phyloP scores from a whole-genome alignment of 2,113 vertebrate species.

The Bothrops jararaca region DNA sequence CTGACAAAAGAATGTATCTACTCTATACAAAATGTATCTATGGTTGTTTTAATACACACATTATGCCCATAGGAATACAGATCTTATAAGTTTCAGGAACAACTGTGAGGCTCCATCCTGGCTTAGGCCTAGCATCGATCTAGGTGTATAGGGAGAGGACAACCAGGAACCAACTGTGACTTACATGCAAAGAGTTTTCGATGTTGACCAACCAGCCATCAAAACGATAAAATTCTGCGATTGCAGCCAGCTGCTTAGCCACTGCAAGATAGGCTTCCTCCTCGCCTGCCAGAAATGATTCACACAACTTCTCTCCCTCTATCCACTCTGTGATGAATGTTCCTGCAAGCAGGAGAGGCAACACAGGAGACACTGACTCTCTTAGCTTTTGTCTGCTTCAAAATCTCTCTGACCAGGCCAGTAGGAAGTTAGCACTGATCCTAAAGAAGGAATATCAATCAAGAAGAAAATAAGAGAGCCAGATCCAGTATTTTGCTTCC shows the following conservation, averaged over 20 bases:
- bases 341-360: constrained; percentile 63
- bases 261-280: constrained; percentile 69
- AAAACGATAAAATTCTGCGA: constrained; percentile 80
- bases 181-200: constrained; percentile 88
- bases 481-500: neutral
- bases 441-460: too few species aligned
- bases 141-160: too few species aligned
- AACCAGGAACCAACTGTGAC: neutral
- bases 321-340: constrained; percentile 95
- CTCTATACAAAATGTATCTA: neutral
- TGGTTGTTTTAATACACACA: neutral
- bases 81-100: neutral
- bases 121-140: neutral
- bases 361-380: rapidly evolving
- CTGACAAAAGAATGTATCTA: neutral
- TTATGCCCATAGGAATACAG: neutral
- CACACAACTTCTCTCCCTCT: constrained; percentile 73
- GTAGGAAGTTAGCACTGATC: too few species aligned
- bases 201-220: constrained; percentile 96
- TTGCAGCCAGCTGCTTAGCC: constrained; percentile 80
- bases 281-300: constrained; percentile 79
- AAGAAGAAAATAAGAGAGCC: neutral
- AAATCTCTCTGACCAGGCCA: neutral
- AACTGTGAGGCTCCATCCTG: neutral
- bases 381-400: neutral